Conservation (phyloP, 2,797 vertebrate genomes). For the Enteromius trimaculatus region DNA sequence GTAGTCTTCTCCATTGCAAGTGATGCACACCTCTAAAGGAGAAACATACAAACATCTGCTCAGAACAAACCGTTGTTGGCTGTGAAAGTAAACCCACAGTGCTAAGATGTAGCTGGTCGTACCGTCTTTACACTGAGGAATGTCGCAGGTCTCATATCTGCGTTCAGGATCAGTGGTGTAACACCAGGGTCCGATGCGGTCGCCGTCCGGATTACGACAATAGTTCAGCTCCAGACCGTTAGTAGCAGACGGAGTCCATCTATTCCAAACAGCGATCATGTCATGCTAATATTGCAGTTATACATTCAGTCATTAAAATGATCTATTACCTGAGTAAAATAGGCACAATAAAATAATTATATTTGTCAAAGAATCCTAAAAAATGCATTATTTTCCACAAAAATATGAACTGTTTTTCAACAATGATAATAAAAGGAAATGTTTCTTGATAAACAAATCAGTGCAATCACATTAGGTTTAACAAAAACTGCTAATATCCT, state of each 20-base stretch:
- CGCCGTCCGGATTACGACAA: conserved; percentile 92
- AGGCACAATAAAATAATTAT: not conserved
- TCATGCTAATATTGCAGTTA: not conserved
- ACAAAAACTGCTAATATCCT: not conserved
- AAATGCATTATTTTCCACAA: not conserved
- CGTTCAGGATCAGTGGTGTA: conserved; percentile 85
- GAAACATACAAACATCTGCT: conserved; percentile 9
- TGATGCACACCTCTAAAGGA: conserved; percentile 84
- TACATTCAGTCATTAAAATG: not conserved
- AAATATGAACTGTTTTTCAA: not conserved
- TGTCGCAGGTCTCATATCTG: conserved; percentile 89
- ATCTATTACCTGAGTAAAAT: not conserved
- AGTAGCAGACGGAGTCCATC: conserved; percentile 82
- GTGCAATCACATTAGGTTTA: not conserved
- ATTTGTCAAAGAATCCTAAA: not conserved
- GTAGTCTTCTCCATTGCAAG: conserved; percentile 95
- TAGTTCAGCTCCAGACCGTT: conserved; percentile 93
- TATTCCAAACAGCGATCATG: conserved; percentile 60
- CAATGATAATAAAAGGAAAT: not conserved
- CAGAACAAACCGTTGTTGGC: not conserved
- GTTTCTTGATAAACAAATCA: not conserved
- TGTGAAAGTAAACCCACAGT: not conserved
- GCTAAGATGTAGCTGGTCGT: not conserved
- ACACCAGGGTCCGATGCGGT: conserved; percentile 91
- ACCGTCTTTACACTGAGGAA: conserved; percentile 92